Evolutionary conservation across 2,888 invertebrate genomes (phyloP).

Genomic region (Geophilus truncorum): DNA sequence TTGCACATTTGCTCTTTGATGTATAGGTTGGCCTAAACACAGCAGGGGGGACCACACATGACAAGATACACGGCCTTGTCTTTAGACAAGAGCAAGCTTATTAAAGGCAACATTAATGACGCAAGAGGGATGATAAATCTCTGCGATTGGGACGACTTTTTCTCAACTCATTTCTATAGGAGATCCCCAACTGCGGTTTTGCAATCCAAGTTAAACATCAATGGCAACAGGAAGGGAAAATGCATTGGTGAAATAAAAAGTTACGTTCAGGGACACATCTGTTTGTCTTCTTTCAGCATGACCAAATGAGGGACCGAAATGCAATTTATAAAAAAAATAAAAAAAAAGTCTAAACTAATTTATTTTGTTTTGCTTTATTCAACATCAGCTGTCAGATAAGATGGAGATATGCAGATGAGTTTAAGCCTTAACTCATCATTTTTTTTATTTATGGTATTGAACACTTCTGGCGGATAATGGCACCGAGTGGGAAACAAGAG

Average conservation of each 20-base stretch:
- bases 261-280: background rate
- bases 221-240: background rate
- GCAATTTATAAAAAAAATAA: background rate
- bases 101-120: constrained; percentile 13
- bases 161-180: background rate
- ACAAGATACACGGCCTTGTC: constrained; percentile 5
- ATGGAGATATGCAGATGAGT: background rate
- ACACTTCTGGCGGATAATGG: background rate
- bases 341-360: background rate
- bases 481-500: background rate
- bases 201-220: background rate
- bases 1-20: constrained; percentile 8
- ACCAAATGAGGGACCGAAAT: background rate
- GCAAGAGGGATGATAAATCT: background rate
- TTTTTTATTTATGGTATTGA: background rate
- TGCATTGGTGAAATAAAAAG: background rate
- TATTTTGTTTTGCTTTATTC: background rate
- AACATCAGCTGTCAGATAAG: background rate
- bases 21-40: constrained; percentile 9
- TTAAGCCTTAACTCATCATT: background rate
- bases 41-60: background rate
- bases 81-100: constrained; percentile 6
- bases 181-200: constrained; percentile 2
- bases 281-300: background rate
- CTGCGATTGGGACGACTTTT: background rate